Percentiles rank a stretch among this genome's conserved stretches.
phyloP scores from a whole-genome alignment of 2,888 invertebrate genomes.

The Neria commutata region DNA sequence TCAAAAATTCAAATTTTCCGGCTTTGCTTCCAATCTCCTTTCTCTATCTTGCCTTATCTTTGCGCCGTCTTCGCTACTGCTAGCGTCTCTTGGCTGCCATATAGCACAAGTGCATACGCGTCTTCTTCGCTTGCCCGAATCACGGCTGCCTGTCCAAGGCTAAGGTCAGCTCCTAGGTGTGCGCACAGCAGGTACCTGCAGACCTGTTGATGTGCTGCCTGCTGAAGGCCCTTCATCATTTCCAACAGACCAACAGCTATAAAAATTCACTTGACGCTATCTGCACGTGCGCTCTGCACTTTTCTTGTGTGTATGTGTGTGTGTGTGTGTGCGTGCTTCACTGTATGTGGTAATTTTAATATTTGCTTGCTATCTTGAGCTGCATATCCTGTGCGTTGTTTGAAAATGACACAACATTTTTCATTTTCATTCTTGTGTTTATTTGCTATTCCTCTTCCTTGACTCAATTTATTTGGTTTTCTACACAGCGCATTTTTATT shows the following conservation, averaged over 20 bases:
- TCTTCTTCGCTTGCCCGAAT: no score
- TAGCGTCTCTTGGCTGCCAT: no score
- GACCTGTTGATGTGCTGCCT: neutral
- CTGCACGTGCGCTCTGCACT: neutral
- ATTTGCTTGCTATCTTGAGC: no score
- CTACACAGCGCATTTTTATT: no score
- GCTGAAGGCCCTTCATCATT: neutral
- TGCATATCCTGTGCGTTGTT: conserved; percentile 5
- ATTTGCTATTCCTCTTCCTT: neutral
- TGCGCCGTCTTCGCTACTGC: no score
- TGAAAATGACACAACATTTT: neutral
- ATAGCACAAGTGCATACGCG: no score
- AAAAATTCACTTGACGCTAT: conserved; percentile 13
- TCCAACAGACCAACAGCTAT: neutral
- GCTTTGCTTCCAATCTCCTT: neutral
- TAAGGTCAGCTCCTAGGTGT: no score
- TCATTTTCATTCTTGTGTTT: neutral
- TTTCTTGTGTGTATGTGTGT: neutral
- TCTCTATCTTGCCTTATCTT: neutral
- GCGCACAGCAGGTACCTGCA: neutral
- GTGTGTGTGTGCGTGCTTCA: no score
- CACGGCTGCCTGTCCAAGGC: no score
- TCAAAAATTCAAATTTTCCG: no score
- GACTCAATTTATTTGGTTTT: neutral
- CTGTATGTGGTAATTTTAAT: no score